Conservation (phyloP, 2,888 invertebrate species). For the Amphipoea oculea region DNA sequence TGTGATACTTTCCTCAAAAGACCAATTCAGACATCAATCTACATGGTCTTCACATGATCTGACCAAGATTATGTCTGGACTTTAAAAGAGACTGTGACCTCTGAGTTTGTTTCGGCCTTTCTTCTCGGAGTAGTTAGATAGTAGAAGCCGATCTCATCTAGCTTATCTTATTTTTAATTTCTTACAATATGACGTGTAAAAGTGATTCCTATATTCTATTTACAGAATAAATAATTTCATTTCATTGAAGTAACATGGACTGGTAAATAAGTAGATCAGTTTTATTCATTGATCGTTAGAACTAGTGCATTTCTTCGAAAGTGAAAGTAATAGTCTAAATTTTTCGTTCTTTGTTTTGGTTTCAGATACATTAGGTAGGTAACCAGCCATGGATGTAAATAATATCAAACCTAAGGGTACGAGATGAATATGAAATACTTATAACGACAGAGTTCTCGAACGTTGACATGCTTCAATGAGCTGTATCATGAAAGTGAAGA, state of each 20-base stretch:
- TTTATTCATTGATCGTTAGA: too few relatives aligned
- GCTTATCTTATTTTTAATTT: not conserved
- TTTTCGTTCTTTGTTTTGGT: not conserved
- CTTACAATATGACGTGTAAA: not conserved
- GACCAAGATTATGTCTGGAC: not conserved
- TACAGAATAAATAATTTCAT: not conserved
- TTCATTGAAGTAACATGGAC: not conserved
- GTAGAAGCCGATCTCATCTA: not conserved
- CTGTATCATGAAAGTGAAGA: slow-evolving; percentile 49
- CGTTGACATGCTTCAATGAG: slow-evolving; percentile 48
- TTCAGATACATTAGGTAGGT: too few relatives aligned
- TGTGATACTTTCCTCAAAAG: not conserved
- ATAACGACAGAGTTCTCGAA: slow-evolving; percentile 1
- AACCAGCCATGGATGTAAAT: not conserved
- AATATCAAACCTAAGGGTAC: slow-evolving; percentile 12
- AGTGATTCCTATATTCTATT: too few relatives aligned
- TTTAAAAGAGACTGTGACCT: not conserved
- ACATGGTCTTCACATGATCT: not conserved
- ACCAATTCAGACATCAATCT: not conserved
- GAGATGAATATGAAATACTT: slow-evolving; percentile 16
- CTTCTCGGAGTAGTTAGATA: not conserved
- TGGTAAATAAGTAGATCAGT: not conserved
- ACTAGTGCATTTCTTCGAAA: not conserved
- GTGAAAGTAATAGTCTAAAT: too few relatives aligned
- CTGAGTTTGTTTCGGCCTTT: too few relatives aligned